phyloP scores from a whole-genome alignment of 2,888 invertebrate species.

The Scaptomyza tumidula region DNA sequence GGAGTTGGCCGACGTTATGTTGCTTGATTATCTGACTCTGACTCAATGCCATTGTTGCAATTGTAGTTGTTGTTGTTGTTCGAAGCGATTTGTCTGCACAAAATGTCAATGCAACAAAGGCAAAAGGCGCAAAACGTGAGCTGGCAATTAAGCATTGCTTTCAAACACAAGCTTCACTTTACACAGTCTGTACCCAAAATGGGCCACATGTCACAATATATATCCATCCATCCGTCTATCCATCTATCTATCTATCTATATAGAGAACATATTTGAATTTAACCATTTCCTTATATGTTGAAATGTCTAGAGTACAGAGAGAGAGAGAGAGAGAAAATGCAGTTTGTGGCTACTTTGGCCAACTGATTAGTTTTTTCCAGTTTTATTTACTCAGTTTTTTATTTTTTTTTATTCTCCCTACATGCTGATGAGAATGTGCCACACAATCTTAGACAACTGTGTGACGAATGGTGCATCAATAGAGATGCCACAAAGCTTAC shows the following conservation, averaged over 20 bases:
- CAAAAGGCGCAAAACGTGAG: slow-evolving; percentile 72
- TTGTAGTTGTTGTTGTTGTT: slow-evolving; percentile 14
- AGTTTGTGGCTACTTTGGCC: slow-evolving; percentile 34
- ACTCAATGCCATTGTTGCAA: slow-evolving; percentile 65
- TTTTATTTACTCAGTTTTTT: background rate
- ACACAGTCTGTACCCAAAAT: slow-evolving; percentile 3
- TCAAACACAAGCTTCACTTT: slow-evolving; percentile 10
- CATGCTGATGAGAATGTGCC: slow-evolving; percentile 42
- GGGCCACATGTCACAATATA: slow-evolving; percentile 42
- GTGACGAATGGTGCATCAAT: slow-evolving; percentile 59
- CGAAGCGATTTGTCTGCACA: slow-evolving; percentile 74
- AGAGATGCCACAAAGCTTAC: slow-evolving; percentile 1
- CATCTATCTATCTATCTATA: background rate
- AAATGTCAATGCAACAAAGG: slow-evolving; percentile 75
- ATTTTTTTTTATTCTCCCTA: slow-evolving; percentile 22
- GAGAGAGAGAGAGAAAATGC: background rate
- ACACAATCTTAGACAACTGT: slow-evolving; percentile 43
- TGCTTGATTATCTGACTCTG: slow-evolving; percentile 62
- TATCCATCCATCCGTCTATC: slow-evolving; percentile 2
- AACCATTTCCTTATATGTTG: slow-evolving; percentile 15
- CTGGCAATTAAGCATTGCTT: slow-evolving; percentile 70
- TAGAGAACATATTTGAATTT: slow-evolving; percentile 53
- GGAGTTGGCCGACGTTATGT: slow-evolving; percentile 45
- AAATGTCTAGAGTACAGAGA: background rate
- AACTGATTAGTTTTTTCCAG: slow-evolving; percentile 48